Conservation (phyloP, 2,113 vertebrate species). For the Nerophis ophidion region DNA sequence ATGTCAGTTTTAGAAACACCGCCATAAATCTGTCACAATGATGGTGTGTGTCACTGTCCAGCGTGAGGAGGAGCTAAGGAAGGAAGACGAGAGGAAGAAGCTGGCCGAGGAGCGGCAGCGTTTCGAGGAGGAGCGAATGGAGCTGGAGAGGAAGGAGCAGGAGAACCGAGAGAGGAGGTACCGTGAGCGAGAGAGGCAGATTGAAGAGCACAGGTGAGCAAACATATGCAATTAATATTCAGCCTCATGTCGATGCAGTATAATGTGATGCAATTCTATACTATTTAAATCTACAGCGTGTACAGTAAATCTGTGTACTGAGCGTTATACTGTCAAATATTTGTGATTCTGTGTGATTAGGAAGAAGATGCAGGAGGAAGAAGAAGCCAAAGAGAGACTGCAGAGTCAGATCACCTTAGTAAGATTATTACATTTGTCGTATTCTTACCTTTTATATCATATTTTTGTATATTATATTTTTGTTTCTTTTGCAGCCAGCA, state of each 20-base stretch:
- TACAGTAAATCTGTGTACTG: no score
- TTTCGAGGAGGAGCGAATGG: constrained; percentile 93
- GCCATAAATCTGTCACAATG: no score
- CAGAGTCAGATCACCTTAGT: constrained; percentile 81
- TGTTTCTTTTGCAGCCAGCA: constrained; percentile 42
- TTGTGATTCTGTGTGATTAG: constrained; percentile 54
- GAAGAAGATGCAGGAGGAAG: constrained; percentile 89
- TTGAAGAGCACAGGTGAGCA: constrained; percentile 88
- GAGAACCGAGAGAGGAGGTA: constrained; percentile 89
- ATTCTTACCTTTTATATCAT: neutral
- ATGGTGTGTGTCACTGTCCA: constrained; percentile 31
- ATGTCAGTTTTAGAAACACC: no score
- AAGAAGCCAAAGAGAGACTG: constrained; percentile 83
- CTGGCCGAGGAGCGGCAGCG: constrained; percentile 83
- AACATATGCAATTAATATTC: neutral
- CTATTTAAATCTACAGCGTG: no score
- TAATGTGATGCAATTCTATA: no score
- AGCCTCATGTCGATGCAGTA: no score
- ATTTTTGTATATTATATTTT: neutral
- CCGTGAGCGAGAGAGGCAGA: constrained; percentile 87
- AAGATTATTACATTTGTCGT: constrained; percentile 43
- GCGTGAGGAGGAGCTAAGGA: constrained; percentile 93
- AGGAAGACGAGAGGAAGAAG: constrained; percentile 90
- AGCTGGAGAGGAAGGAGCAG: constrained; percentile 90
- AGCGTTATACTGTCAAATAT: neutral